Conservation (phyloP, 2,797 vertebrate species). For the Tadarida brasiliensis region DNA sequence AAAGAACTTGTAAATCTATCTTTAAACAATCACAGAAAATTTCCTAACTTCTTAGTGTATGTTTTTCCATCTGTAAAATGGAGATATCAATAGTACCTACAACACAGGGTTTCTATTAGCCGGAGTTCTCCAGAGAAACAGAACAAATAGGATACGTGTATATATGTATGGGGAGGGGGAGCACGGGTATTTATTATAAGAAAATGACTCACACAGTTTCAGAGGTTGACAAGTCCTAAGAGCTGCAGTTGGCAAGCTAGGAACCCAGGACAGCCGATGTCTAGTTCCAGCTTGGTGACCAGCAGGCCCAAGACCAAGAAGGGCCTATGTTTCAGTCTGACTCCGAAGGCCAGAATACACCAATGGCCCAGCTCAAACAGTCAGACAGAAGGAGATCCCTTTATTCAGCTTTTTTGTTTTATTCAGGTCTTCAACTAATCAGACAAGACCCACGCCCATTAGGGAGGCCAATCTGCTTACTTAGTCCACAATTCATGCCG, state of each 20-base stretch:
- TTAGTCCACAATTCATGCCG: background rate
- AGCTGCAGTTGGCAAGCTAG: background rate
- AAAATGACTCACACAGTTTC: background rate
- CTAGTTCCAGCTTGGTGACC: background rate
- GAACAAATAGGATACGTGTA: background rate
- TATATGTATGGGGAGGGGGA: background rate
- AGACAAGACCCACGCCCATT: background rate
- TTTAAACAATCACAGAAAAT: background rate
- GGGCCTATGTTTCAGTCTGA: background rate
- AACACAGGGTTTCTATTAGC: background rate
- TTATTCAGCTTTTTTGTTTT: background rate
- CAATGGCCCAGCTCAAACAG: background rate
- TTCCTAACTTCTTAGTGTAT: background rate
- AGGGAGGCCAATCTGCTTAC: background rate
- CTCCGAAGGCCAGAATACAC: background rate
- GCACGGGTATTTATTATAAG: background rate
- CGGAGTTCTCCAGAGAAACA: background rate
- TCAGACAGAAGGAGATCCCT: background rate
- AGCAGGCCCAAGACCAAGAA: background rate
- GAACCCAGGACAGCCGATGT: background rate
- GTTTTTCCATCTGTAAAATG: background rate
- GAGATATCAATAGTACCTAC: background rate
- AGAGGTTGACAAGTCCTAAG: background rate
- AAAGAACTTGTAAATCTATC: background rate
- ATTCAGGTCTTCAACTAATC: background rate